phyloP scores from a whole-genome alignment of 2,797 vertebrate genomes.

The Etheostoma nigrum region DNA sequence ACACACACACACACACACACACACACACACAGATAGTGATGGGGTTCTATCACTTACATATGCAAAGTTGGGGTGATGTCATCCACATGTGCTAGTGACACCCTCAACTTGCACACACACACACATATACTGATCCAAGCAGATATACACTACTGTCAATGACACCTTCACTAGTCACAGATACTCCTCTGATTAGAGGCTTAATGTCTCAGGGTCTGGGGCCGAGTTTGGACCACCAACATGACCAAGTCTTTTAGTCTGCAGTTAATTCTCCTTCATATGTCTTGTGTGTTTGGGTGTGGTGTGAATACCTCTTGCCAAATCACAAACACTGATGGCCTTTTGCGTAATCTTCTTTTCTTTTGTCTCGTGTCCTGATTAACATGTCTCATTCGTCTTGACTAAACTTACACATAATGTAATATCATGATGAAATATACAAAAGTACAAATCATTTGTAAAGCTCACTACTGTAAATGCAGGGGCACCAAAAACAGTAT shows the following conservation, averaged over 20 bases:
- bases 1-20: slow-evolving; percentile 19
- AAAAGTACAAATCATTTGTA: neutral
- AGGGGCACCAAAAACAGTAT: neutral
- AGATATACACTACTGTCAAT: slow-evolving; percentile 8
- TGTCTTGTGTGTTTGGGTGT: slow-evolving; percentile 69
- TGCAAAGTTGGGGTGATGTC: slow-evolving; percentile 51
- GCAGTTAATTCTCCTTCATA: slow-evolving; percentile 41
- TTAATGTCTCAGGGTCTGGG: slow-evolving; percentile 31
- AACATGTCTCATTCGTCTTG: slow-evolving; percentile 18
- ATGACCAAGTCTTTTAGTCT: slow-evolving; percentile 12
- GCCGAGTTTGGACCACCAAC: slow-evolving; percentile 5
- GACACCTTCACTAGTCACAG: slow-evolving; percentile 39
- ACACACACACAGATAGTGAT: slow-evolving; percentile 23
- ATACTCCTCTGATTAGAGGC: slow-evolving; percentile 42
- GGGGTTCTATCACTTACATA: slow-evolving; percentile 23
- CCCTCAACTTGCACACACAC: slow-evolving; percentile 19
- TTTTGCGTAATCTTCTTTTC: slow-evolving; percentile 45
- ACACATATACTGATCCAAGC: neutral
- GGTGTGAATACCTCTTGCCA: slow-evolving; percentile 55
- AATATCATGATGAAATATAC: neutral
- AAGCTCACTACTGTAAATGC: neutral
- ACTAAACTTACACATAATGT: neutral
- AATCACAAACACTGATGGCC: slow-evolving; percentile 55
- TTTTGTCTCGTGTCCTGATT: slow-evolving; percentile 22
- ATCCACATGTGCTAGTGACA: slow-evolving; percentile 52